Evolutionary conservation across 1,140 invertebrate genomes (phyloP).

Genomic region (Zaprionus africanus): DNA sequence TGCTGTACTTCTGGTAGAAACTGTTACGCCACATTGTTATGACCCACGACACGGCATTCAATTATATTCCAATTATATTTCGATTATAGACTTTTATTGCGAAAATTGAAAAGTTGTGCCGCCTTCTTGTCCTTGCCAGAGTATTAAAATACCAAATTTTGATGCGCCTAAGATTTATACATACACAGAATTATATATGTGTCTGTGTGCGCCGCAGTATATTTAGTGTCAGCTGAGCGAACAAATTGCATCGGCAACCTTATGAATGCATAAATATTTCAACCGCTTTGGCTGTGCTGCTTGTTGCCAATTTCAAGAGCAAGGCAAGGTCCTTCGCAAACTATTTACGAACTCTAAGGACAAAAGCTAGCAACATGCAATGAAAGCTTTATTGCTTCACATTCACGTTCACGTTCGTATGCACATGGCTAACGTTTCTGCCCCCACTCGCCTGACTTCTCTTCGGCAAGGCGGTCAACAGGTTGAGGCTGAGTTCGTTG

Average conservation of each 20-base stretch:
- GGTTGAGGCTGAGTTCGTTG: conserved; percentile 53
- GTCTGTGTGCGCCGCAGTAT: conserved; percentile 37
- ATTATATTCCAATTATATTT: conserved; percentile 76
- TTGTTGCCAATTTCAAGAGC: conserved; percentile 77
- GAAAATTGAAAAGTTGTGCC: conserved; percentile 36
- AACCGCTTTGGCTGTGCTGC: conserved; percentile 54
- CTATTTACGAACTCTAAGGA: conserved; percentile 64
- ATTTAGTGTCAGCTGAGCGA: conserved; percentile 72
- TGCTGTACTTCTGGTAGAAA: neutral
- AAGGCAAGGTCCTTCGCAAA: conserved; percentile 69
- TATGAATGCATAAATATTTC: conserved; percentile 79
- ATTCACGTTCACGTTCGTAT: neutral
- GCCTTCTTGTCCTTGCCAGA: conserved; percentile 58
- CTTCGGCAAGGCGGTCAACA: conserved; percentile 57
- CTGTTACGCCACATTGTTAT: neutral
- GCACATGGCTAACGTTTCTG: neutral
- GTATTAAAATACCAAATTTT: conserved; percentile 61
- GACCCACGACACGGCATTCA: conserved; percentile 42
- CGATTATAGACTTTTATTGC: conserved; percentile 62
- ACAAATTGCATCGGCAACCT: conserved; percentile 76
- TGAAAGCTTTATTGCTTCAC: conserved; percentile 40
- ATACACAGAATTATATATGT: neutral
- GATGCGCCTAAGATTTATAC: conserved; percentile 27
- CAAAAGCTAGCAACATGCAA: conserved; percentile 51
- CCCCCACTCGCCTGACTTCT: neutral